Percentiles rank a stretch among this genome's conserved stretches.
Conservation (phyloP, 2,888 invertebrate species). For the Brenthis daphne region DNA sequence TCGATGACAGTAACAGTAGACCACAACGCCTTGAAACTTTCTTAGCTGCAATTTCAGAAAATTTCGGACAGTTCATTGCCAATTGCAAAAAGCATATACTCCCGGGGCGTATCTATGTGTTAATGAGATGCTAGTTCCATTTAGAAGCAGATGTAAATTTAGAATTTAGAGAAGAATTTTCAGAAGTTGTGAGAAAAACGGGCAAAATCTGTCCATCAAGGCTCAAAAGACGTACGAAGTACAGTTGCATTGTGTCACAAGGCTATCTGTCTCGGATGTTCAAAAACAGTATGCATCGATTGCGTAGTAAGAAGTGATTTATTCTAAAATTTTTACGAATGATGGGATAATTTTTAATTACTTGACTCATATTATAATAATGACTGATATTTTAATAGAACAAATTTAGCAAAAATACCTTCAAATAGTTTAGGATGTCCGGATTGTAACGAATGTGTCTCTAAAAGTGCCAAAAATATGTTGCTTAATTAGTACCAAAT, state of each 20-base stretch:
- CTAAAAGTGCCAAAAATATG: too few species aligned
- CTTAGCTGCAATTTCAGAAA: constrained; percentile 15
- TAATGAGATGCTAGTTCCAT: constrained; percentile 43
- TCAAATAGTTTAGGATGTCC: too few species aligned
- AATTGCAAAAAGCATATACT: constrained; percentile 38
- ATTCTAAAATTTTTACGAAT: too few species aligned
- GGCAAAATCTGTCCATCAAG: not conserved
- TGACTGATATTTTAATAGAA: too few species aligned
- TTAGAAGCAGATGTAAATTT: constrained; percentile 37
- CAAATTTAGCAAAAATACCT: too few species aligned
- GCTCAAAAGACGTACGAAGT: not conserved
- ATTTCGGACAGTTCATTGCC: constrained; percentile 39
- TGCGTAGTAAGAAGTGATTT: not conserved
- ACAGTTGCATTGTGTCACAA: not conserved
- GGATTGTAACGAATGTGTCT: too few species aligned
- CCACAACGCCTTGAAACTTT: constrained; percentile 31
- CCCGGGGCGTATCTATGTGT: constrained; percentile 34
- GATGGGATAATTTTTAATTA: too few species aligned
- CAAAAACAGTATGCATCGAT: not conserved
- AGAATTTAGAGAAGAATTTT: too few species aligned
- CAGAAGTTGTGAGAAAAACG: too few species aligned
- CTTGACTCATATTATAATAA: too few species aligned
- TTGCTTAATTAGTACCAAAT: too few species aligned
- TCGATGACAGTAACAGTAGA: constrained; percentile 37
- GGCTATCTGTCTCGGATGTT: not conserved